These are phyloP conservation scores for Lepidurus packardi DNA, from an alignment of 1,140 invertebrate genomes.

Conservation along the genomic window DNA sequence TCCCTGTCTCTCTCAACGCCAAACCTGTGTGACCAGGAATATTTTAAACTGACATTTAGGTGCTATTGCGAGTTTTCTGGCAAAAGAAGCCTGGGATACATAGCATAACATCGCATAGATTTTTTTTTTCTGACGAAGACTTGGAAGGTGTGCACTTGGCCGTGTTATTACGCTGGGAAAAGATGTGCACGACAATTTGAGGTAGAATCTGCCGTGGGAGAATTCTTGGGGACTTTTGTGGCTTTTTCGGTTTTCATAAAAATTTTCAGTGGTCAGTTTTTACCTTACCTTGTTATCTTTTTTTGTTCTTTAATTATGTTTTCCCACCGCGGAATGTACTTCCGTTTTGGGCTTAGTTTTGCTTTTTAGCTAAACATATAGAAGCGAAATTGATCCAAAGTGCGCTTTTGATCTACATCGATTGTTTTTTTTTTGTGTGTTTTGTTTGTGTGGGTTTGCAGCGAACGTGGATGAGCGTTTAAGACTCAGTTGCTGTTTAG, in stretches of 20 bases:
- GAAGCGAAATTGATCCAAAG: too few relatives aligned
- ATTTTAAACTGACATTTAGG: not conserved
- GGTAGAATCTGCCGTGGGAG: not conserved
- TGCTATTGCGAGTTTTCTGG: not conserved
- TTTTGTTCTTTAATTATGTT: not conserved
- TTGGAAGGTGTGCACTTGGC: not conserved
- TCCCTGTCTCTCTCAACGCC: not conserved
- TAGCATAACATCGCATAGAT: too few relatives aligned
- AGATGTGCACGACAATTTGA: not conserved
- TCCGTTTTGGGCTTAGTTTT: too few relatives aligned
- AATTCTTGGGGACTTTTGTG: not conserved
- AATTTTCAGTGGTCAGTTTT: too few relatives aligned
- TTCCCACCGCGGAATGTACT: not conserved
- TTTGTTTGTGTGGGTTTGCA: conserved; percentile 42
- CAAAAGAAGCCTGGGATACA: too few relatives aligned
- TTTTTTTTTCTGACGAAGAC: too few relatives aligned
- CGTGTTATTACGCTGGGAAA: not conserved
- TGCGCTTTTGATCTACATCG: too few relatives aligned
- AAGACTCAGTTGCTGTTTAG: conserved; percentile 52
- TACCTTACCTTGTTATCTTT: not conserved
- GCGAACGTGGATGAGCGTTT: conserved; percentile 58
- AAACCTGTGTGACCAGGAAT: not conserved
- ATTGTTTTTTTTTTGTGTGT: not conserved
- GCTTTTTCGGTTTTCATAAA: not conserved
- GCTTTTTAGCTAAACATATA: too few relatives aligned